phyloP scores from a whole-genome alignment of 2,113 vertebrate species.

The Melanerpes formicivorus region DNA sequence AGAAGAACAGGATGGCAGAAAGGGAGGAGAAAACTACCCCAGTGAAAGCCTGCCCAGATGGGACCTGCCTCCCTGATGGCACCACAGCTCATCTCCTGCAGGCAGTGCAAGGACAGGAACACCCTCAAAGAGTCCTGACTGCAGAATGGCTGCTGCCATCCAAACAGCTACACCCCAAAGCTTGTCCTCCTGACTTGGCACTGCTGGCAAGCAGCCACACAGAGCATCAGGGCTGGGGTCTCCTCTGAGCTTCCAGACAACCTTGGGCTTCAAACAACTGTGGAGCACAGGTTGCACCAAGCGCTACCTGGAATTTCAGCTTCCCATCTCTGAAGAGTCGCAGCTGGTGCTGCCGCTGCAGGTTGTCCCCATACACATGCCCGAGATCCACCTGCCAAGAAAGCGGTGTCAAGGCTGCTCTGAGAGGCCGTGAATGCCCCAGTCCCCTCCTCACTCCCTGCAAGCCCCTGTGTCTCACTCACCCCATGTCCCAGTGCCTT shows the following conservation, averaged over 20 bases:
- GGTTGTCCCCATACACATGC: constrained; percentile 89
- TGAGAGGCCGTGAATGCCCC: fast-evolving
- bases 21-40: not conserved
- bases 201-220: not conserved
- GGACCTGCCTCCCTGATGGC: not conserved
- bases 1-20: fast-evolving
- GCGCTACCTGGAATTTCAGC: constrained; percentile 90
- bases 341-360: constrained; percentile 86
- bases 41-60: not conserved
- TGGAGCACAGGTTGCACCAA: not conserved
- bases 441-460: fast-evolving
- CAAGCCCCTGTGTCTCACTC: not conserved
- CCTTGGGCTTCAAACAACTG: not conserved
- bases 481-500: constrained; percentile 92
- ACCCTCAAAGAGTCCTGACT: fast-evolving
- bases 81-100: not conserved
- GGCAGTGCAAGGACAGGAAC: not conserved
- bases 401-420: not conserved
- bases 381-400: constrained; percentile 87
- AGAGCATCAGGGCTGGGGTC: not conserved
- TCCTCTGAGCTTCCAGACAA: not conserved
- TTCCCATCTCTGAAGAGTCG: constrained; percentile 90
- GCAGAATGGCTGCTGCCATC: fast-evolving
- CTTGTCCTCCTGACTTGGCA: fast-evolving
- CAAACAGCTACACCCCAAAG: not conserved